phyloP scores from a whole-genome alignment of 2,113 vertebrate species.

The Crocuta crocuta region DNA sequence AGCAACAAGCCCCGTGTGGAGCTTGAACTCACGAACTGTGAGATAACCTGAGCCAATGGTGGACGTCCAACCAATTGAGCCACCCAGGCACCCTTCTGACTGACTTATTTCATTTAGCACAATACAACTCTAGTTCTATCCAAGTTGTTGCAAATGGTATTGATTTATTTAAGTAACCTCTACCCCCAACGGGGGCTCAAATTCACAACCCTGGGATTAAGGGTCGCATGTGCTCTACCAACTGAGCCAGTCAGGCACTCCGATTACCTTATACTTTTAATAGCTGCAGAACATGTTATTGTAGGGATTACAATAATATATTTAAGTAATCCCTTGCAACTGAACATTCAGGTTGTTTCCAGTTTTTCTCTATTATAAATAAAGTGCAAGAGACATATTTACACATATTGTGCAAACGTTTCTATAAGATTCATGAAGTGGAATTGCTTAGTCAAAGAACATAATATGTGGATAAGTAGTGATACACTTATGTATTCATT shows the following conservation, averaged over 20 bases:
- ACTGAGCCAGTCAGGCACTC: neutral
- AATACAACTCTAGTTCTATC: too few relatives aligned
- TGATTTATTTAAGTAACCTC: neutral
- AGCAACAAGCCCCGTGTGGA: too few relatives aligned
- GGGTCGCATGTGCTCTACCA: too few relatives aligned
- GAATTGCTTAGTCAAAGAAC: constrained; percentile 8
- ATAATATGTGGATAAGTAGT: neutral
- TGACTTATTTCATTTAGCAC: too few relatives aligned
- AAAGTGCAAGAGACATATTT: neutral
- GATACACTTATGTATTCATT: neutral
- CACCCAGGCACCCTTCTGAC: too few relatives aligned
- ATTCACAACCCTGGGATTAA: neutral
- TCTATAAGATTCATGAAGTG: neutral
- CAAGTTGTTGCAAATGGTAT: too few relatives aligned
- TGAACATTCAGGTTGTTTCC: neutral
- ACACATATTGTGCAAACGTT: neutral
- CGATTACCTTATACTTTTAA: too few relatives aligned
- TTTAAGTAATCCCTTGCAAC: neutral
- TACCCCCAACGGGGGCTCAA: neutral
- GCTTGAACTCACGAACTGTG: too few relatives aligned
- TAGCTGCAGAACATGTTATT: neutral
- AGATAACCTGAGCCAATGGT: too few relatives aligned
- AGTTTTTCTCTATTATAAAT: neutral
- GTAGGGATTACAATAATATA: neutral
- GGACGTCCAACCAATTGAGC: too few relatives aligned